phyloP scores from a whole-genome alignment of 2,888 invertebrate species.

The Drosophila demipolita region DNA sequence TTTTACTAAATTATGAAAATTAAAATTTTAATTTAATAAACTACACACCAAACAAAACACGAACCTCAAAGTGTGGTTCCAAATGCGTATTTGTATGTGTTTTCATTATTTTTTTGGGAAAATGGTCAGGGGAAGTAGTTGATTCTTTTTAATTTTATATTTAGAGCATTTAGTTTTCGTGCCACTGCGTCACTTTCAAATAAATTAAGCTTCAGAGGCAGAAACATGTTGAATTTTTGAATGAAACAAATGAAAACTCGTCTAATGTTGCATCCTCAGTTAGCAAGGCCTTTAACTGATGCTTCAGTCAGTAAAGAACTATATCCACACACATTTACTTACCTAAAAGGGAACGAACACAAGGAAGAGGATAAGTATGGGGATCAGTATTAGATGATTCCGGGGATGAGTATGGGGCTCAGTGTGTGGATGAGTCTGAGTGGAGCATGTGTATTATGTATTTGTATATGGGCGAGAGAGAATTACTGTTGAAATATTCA shows the following conservation, averaged over 20 bases:
- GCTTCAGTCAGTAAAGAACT: slow-evolving; percentile 18
- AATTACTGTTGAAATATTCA: slow-evolving; percentile 70
- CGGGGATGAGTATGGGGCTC: not conserved
- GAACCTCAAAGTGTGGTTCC: not conserved
- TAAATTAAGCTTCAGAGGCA: slow-evolving; percentile 16
- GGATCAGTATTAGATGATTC: slow-evolving; percentile 1
- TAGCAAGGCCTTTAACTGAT: slow-evolving; percentile 52
- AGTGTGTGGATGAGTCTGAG: not conserved
- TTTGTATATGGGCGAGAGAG: slow-evolving; percentile 48
- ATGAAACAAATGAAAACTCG: slow-evolving; percentile 9
- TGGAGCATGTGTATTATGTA: slow-evolving; percentile 47
- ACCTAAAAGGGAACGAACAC: not conserved
- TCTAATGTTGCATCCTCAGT: slow-evolving; percentile 37
- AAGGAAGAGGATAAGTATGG: not conserved
- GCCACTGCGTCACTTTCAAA: slow-evolving; percentile 25
- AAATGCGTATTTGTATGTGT: not conserved
- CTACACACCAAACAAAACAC: not conserved
- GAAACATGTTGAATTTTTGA: slow-evolving; percentile 2
- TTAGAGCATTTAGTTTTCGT: not conserved
- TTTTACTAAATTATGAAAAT: not conserved
- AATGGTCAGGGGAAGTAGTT: not conserved
- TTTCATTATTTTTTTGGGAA: not conserved
- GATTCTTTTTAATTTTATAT: not conserved
- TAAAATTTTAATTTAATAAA: not conserved
- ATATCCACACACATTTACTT: not conserved